Conservation (phyloP, 2,888 invertebrate genomes). For the Thecocarcelia acutangulata region DNA sequence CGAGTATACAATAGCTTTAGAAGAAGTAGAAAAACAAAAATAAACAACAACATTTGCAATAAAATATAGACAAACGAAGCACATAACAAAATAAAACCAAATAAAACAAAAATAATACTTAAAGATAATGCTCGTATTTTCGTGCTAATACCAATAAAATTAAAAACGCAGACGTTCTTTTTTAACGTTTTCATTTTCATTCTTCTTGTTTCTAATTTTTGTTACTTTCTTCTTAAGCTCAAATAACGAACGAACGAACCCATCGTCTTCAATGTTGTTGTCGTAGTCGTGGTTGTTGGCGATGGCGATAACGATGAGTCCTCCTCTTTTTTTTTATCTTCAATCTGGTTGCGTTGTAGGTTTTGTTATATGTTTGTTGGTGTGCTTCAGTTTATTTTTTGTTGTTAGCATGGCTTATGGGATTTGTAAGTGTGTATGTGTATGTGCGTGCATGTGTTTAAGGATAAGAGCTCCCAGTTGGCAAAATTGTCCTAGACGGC, state of each 20-base stretch:
- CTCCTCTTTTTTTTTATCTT: constrained; percentile 5
- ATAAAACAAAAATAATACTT: constrained; percentile 31
- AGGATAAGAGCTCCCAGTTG: background rate
- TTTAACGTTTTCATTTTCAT: constrained; percentile 2
- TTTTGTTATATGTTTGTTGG: background rate
- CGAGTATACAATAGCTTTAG: background rate
- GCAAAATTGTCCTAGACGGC: too few species aligned
- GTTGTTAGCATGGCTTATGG: background rate
- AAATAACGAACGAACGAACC: constrained; percentile 45
- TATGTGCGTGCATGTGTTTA: background rate
- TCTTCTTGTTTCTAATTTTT: background rate
- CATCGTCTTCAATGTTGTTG: constrained; percentile 55
- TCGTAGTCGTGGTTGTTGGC: constrained; percentile 48
- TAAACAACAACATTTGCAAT: background rate
- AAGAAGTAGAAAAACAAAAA: too few species aligned
- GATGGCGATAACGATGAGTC: constrained; percentile 7
- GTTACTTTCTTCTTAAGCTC: constrained; percentile 29
- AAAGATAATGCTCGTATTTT: constrained; percentile 40
- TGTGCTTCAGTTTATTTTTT: background rate
- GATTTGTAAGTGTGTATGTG: background rate
- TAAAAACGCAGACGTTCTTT: constrained; percentile 52
- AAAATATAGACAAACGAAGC: background rate
- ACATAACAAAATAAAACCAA: background rate
- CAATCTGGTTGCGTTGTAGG: constrained; percentile 15
- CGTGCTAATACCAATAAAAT: constrained; percentile 36